A percentile compares a stretch with the other conserved stretches of the same genome.
These are phyloP conservation scores for Cossypha niveicapilla DNA, from an alignment of 2,797 vertebrate genomes.

Conservation along the genomic window DNA sequence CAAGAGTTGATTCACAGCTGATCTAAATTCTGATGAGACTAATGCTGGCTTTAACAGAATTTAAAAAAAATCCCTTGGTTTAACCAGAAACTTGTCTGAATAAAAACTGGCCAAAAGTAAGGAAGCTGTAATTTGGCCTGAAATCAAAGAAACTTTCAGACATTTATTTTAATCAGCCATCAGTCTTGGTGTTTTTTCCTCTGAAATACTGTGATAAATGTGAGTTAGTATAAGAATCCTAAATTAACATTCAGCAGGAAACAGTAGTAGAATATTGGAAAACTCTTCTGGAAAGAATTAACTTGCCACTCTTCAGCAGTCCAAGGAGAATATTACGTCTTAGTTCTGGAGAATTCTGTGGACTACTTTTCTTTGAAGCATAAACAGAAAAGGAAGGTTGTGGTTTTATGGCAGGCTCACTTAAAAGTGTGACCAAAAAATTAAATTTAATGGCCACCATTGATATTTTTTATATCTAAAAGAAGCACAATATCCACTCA, in stretches of 20 bases:
- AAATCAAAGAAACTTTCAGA: neutral
- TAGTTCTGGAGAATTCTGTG: neutral
- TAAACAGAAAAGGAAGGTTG: neutral
- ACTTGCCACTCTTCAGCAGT: neutral
- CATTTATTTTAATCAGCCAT: neutral
- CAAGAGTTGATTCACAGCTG: neutral
- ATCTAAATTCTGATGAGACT: neutral
- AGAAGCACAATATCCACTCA: neutral
- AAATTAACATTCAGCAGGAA: neutral
- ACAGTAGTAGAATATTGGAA: neutral
- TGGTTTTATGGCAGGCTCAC: neutral
- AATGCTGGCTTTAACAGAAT: neutral
- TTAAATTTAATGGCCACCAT: neutral
- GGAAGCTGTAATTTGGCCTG: neutral
- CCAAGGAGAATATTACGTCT: neutral
- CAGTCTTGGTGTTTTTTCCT: neutral
- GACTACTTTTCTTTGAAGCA: neutral
- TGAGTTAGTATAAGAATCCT: neutral
- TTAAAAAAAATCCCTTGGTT: neutral
- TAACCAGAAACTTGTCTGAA: neutral
- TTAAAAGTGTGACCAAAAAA: neutral
- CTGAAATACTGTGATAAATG: slow-evolving; percentile 9
- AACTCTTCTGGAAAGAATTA: neutral
- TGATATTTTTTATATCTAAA: neutral
- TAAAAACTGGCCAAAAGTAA: neutral